Evolutionary conservation across 2,888 invertebrate genomes (phyloP), one percentile per base, ranked within the genome.

Genomic region (Agonum fuliginosum): DNA sequence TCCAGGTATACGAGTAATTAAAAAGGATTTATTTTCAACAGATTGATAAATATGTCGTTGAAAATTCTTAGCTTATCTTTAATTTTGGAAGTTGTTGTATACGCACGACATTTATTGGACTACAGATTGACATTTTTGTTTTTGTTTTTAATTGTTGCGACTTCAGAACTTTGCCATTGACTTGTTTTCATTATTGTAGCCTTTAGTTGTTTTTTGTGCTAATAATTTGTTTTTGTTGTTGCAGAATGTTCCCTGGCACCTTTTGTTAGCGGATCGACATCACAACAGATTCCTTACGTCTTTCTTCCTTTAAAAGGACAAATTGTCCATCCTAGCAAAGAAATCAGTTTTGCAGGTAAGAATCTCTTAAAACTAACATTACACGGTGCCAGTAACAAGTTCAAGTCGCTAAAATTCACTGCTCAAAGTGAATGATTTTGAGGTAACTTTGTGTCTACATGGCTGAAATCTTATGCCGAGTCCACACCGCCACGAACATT

Each of bases 291-390:
- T 81, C 96, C 96, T 19, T 95, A 95, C 85, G 94, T 96, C 17
- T 95, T 94, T 86, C 88, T 96, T 81, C 96, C 96, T 14, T 88
- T 95, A 80, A 93, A 94, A 84, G 95, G 95, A 48, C 96, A 96
- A 88, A 94, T 96, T 81, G 93, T 96, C 82, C 94, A 96, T 87
- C 96, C 96, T 0, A 94, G 95, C 80, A 93, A 93, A 82, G 95
- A 96, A 88, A 95, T 96, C 84, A 92, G 91, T 82, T 94, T 96
- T 86, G 89, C 93, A 87, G 94, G 94, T 94, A 86, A 74, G 43
- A 43, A 14, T 14, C 5, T 43, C 5, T 43, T 43, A 0, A 37
- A 37, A 37, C n/a, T n/a, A n/a, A n/a, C n/a, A n/a, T n/a, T n/a
- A n/a, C n/a, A n/a, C n/a, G n/a, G n/a, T n/a, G n/a, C n/a, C n/a